Evolutionary conservation across 2,888 invertebrate genomes (phyloP), one percentile per base, ranked within the genome.

Genomic region (Lamproptera curius): DNA sequence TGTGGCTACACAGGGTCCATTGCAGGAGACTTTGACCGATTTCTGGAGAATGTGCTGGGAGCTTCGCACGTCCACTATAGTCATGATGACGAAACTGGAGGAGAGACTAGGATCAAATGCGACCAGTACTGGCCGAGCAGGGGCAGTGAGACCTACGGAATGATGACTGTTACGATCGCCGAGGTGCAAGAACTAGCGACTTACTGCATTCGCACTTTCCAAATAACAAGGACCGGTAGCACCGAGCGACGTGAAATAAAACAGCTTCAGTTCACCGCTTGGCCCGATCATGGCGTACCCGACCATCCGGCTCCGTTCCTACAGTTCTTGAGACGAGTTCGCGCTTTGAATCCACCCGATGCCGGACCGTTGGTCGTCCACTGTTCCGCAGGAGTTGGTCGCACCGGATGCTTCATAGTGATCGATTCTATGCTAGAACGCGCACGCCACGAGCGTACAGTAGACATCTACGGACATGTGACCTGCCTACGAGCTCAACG

Each of bases 41-140:
- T 99, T 99, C 82, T 99, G 99, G 99, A 90, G 99, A 54, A 99
- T 99, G 99, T 96, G 98, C 63, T 99, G 99, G 99, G 99, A 99
- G 78, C 91, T 98, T 52, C 92, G 96, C 59, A 94, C 96, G 2
- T 92, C 95, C 9, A 97, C 97, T 0, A 96, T 99, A 60, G 99
- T 99, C 1, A 99, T 99, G 99, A 97, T 99, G 97, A 99, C 99
- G 0, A 96, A 97, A 64, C 85, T 99, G 51, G 99, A 99, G 79
- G 99, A 99, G 72, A 90, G 44, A 97, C 97, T 1, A 90, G 99
- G 63, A 97, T 97, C 56, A 98, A 99, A 77, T 99, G 98, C 78
- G 96, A 97, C 76, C 95, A 98, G 76, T 99, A 99, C 74, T 99
- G 99, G 99, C 99, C 99, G 0, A 92, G 93, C 4, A 91, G 98